phyloP scores from a whole-genome alignment of 1,140 invertebrate genomes.

The Drosophila novamexicana region DNA sequence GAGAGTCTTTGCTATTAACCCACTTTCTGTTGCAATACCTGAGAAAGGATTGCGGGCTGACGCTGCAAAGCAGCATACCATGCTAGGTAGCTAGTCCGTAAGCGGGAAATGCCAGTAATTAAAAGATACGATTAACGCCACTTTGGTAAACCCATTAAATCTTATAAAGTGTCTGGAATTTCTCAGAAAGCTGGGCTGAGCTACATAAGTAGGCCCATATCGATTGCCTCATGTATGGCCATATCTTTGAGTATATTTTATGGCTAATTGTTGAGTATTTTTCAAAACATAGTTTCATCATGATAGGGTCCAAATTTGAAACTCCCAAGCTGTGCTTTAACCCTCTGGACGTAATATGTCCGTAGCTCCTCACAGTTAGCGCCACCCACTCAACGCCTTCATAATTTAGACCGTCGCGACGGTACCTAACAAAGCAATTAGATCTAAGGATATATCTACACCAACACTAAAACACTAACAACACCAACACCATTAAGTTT shows the following conservation, averaged over 20 bases:
- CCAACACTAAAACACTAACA: conserved; percentile 35
- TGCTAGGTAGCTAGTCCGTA: not conserved
- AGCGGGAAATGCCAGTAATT: not conserved
- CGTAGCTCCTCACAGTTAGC: not conserved
- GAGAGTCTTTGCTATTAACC: not conserved
- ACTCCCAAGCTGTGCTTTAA: conserved; percentile 6
- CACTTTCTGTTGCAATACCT: not conserved
- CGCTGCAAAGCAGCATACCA: not conserved
- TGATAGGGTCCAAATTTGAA: not conserved
- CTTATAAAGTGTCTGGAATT: too few relatives aligned
- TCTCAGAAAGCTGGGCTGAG: too few relatives aligned
- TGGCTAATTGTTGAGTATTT: too few relatives aligned
- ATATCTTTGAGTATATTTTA: too few relatives aligned
- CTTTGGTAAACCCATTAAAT: too few relatives aligned
- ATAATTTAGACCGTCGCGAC: conserved; percentile 60
- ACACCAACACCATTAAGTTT: conserved; percentile 46
- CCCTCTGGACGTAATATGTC: conserved; percentile 1
- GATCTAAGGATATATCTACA: conserved; percentile 68
- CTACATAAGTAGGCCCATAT: too few relatives aligned
- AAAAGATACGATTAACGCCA: too few relatives aligned
- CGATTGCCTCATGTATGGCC: too few relatives aligned
- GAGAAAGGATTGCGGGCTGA: not conserved
- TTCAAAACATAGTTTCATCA: not conserved
- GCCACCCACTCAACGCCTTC: conserved; percentile 45
- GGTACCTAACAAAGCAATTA: conserved; percentile 81